Conservation (phyloP, 2,797 vertebrate species). For the Aeoliscus strigatus region DNA sequence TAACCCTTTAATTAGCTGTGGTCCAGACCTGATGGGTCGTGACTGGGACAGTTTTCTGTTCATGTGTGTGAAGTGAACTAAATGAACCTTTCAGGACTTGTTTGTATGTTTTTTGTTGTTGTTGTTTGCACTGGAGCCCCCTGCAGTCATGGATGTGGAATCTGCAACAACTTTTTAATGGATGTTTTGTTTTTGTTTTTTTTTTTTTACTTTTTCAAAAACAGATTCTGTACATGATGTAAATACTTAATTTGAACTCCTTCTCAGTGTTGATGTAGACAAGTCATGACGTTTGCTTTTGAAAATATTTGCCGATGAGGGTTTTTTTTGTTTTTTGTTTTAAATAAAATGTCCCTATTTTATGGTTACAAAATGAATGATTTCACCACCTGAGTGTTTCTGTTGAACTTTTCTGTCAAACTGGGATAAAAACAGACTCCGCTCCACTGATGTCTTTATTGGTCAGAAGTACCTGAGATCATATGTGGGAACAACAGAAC, state of each 20-base stretch:
- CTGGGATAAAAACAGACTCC: too few relatives aligned
- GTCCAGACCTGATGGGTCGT: slow-evolving; percentile 1
- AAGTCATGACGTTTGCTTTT: slow-evolving; percentile 5
- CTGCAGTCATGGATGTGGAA: slow-evolving; percentile 17
- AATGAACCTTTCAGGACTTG: not conserved
- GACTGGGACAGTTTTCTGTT: not conserved
- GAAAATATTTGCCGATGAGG: too few relatives aligned
- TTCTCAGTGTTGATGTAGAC: slow-evolving; percentile 9
- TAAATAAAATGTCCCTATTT: slow-evolving; percentile 39
- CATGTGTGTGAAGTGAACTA: slow-evolving; percentile 4
- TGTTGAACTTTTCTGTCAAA: too few relatives aligned
- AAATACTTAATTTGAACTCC: slow-evolving; percentile 47
- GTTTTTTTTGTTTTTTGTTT: slow-evolving; percentile 25
- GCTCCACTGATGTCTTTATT: too few relatives aligned
- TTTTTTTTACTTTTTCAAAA: not conserved
- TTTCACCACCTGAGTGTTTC: too few relatives aligned
- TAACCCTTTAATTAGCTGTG: not conserved
- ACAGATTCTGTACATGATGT: slow-evolving; percentile 49
- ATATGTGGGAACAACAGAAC: too few relatives aligned
- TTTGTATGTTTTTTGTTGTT: too few relatives aligned
- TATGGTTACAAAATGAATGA: not conserved
- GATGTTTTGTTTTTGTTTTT: not conserved
- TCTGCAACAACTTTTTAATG: slow-evolving; percentile 6
- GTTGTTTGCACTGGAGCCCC: slow-evolving; percentile 34
- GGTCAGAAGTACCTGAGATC: too few relatives aligned